Evolutionary conservation across 2,797 vertebrate genomes (phyloP).

Genomic region (Anolis apletophallus): DNA sequence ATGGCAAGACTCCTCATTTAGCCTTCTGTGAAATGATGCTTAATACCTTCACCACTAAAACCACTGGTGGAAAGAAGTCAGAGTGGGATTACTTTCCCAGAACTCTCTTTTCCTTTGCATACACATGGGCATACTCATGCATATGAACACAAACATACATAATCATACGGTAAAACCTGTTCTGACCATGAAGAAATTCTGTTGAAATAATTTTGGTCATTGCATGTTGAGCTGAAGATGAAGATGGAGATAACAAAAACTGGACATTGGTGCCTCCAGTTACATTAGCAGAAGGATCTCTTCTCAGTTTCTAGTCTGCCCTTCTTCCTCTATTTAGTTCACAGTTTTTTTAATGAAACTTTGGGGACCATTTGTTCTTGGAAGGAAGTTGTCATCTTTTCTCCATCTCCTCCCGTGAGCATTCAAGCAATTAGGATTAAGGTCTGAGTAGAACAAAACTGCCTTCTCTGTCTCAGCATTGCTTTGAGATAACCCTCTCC

Average conservation of each 20-base stretch:
- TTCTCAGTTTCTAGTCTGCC: not conserved
- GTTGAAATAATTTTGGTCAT: not conserved
- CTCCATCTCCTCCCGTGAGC: not conserved
- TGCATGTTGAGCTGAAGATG: not conserved
- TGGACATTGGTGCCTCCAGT: no score
- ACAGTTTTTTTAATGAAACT: not conserved
- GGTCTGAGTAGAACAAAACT: not conserved
- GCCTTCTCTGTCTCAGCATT: not conserved
- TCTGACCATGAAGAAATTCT: not conserved
- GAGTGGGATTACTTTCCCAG: not conserved
- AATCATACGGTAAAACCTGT: not conserved
- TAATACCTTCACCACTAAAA: not conserved
- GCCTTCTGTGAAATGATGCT: not conserved
- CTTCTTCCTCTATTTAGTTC: not conserved
- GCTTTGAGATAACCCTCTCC: not conserved
- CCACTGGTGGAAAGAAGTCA: not conserved
- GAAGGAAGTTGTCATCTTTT: not conserved
- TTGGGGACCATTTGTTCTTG: not conserved
- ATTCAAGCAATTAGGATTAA: not conserved
- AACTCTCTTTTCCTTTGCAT: not conserved
- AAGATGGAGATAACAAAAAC: not conserved
- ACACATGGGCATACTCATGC: no score
- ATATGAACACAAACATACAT: no score
- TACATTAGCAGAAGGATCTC: not conserved
- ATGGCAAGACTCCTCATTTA: not conserved